A percentile compares a stretch with the other conserved stretches of the same genome.
Evolutionary conservation across 1,140 invertebrate genomes (phyloP).

Genomic region (Drosophila sproati): DNA sequence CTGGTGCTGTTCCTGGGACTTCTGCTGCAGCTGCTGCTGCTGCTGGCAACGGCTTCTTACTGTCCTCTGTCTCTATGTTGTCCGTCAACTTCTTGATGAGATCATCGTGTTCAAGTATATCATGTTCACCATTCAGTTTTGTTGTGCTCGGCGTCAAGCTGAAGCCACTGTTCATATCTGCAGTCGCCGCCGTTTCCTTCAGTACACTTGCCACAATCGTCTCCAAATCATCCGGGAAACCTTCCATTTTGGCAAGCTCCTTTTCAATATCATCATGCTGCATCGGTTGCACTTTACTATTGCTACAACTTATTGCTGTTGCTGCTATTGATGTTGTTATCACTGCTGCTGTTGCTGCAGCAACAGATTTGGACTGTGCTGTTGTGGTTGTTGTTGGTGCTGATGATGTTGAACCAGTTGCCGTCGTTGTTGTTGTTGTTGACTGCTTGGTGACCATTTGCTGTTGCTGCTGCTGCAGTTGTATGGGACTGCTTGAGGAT

Average conservation of each 20-base stretch:
- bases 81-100: conserved; percentile 80
- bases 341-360: conserved; percentile 1
- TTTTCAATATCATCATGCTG: conserved; percentile 87
- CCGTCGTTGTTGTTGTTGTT: conserved; percentile 44
- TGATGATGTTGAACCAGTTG: conserved; percentile 12
- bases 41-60: conserved; percentile 14
- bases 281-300: conserved; percentile 72
- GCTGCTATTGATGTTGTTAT: conserved; percentile 7
- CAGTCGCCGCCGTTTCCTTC: conserved; percentile 43
- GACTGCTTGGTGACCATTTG: conserved; percentile 78
- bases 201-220: conserved; percentile 57
- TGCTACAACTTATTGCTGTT: conserved; percentile 69
- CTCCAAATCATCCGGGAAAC: conserved; percentile 80
- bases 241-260: conserved; percentile 88
- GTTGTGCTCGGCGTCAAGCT: conserved; percentile 29
- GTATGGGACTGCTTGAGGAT: conserved; percentile 85
- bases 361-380: conserved; percentile 5
- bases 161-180: conserved; percentile 26
- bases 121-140: conserved; percentile 72
- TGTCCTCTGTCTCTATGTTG: conserved; percentile 40
- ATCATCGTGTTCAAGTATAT: conserved; percentile 78
- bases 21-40: background rate
- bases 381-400: conserved; percentile 25
- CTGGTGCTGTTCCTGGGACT: background rate
- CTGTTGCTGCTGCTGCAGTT: conserved; percentile 60